These are phyloP conservation scores for Aphrocallistes beatrix DNA, from an alignment of 37 sponge, comb jelly and placozoan species.

Conservation along the genomic window DNA sequence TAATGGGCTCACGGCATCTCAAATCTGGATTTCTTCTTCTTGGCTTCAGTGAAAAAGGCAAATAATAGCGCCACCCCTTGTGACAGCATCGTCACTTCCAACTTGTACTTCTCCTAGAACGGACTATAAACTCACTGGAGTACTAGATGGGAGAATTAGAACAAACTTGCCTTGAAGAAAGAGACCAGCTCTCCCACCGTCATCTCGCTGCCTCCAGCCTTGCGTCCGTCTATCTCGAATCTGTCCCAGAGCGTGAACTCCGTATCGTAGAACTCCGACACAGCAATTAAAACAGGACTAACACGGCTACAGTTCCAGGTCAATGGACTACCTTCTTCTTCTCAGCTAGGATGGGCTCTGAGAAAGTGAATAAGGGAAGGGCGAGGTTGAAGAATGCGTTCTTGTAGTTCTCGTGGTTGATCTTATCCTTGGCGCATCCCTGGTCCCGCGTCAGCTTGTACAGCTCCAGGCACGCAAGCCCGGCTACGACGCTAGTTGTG, in stretches of 20 bases:
- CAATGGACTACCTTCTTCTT: slow-evolving; percentile 55
- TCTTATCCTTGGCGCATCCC: slow-evolving; percentile 31
- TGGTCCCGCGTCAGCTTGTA: slow-evolving; percentile 57
- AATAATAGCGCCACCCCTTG: slow-evolving; percentile 84
- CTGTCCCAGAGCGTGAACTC: slow-evolving; percentile 95
- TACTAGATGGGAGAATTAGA: no score
- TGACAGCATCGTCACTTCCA: slow-evolving; percentile 90
- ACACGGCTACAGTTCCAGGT: background rate
- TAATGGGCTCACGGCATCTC: slow-evolving; percentile 68
- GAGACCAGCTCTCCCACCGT: slow-evolving; percentile 67
- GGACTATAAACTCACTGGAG: no score
- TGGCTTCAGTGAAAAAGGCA: slow-evolving; percentile 84
- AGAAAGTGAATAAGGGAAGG: slow-evolving; percentile 90
- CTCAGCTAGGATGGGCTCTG: slow-evolving; percentile 82
- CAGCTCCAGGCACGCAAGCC: slow-evolving; percentile 82
- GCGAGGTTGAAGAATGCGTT: slow-evolving; percentile 95
- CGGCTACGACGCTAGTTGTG: slow-evolving; percentile 80
- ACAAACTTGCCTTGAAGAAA: slow-evolving; percentile 46
- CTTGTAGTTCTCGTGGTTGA: slow-evolving; percentile 74
- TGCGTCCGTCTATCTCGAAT: slow-evolving; percentile 63
- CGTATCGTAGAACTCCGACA: slow-evolving; percentile 52
- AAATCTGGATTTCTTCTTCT: slow-evolving; percentile 55
- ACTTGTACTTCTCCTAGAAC: slow-evolving; percentile 53
- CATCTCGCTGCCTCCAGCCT: slow-evolving; percentile 63
- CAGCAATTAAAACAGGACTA: background rate